These are phyloP conservation scores for Agapostemon virescens DNA, from an alignment of 2,888 invertebrate species.

Conservation along the genomic window DNA sequence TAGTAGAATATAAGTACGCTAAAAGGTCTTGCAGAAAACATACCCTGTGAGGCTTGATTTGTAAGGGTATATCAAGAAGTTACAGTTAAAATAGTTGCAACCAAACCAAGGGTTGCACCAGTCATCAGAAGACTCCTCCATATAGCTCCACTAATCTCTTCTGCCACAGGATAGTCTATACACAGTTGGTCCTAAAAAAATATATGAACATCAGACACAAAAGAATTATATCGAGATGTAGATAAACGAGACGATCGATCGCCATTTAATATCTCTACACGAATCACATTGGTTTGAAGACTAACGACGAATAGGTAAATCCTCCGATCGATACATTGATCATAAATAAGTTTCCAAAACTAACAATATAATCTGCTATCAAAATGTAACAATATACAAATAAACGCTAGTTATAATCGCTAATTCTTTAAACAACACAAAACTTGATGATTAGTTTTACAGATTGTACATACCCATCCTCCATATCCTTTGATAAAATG, in stretches of 20 bases:
- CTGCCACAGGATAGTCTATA: conserved; percentile 78
- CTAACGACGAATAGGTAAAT: background rate
- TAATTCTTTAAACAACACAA: background rate
- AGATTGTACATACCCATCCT: conserved; percentile 78
- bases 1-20: conserved; percentile 77
- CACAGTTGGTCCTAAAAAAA: conserved; percentile 76
- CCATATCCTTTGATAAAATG: conserved; percentile 80
- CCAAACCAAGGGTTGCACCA: conserved; percentile 78
- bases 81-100: conserved; percentile 78
- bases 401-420: background rate
- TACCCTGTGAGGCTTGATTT: conserved; percentile 46
- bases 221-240: background rate
- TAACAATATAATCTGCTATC: background rate
- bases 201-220: background rate
- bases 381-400: conserved; percentile 5
- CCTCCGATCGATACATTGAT: background rate
- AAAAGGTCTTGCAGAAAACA: conserved; percentile 56
- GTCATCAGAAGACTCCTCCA: conserved; percentile 79
- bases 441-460: background rate
- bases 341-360: background rate
- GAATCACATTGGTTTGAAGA: background rate
- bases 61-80: conserved; percentile 73
- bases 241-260: background rate
- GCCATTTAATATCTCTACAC: background rate
- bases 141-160: conserved; percentile 78